Evolutionary conservation across 2,113 vertebrate genomes (phyloP).

Genomic region (Myrmophylax atrothorax): DNA sequence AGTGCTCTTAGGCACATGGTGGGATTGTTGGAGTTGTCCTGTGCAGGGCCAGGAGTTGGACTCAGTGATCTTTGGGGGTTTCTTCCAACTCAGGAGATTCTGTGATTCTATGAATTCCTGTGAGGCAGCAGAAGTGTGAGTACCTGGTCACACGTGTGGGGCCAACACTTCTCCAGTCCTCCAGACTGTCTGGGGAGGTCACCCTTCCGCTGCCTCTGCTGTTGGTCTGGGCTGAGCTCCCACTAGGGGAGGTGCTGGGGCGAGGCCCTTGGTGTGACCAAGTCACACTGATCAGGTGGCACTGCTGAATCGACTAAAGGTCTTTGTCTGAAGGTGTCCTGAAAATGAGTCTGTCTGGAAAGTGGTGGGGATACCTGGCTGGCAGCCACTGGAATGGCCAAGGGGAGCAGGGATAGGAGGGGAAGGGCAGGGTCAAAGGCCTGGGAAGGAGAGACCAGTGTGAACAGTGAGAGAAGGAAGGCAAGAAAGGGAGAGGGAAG

Average conservation of each 20-base stretch:
- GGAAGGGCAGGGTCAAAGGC: not conserved
- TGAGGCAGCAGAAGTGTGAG: not conserved
- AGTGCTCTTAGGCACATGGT: not conserved
- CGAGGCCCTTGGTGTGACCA: fast-evolving
- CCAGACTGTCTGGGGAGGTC: not conserved
- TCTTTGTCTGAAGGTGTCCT: not conserved
- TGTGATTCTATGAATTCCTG: not conserved
- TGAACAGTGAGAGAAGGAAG: not conserved
- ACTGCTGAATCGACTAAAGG: not conserved
- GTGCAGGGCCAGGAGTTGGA: not conserved
- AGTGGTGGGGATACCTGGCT: not conserved
- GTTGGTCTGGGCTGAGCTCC: not conserved
- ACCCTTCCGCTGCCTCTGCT: not conserved
- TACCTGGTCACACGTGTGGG: not conserved
- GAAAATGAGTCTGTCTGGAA: not conserved
- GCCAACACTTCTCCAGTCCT: not conserved
- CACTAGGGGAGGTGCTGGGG: fast-evolving
- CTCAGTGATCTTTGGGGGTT: not conserved
- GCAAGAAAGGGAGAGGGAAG: not conserved
- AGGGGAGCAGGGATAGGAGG: not conserved
- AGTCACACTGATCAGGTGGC: fast-evolving
- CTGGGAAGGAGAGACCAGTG: not conserved
- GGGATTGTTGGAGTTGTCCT: not conserved
- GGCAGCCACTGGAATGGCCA: not conserved
- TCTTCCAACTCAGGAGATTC: not conserved